Conservation (phyloP, 2,113 vertebrate species). For the Elephas maximus region DNA sequence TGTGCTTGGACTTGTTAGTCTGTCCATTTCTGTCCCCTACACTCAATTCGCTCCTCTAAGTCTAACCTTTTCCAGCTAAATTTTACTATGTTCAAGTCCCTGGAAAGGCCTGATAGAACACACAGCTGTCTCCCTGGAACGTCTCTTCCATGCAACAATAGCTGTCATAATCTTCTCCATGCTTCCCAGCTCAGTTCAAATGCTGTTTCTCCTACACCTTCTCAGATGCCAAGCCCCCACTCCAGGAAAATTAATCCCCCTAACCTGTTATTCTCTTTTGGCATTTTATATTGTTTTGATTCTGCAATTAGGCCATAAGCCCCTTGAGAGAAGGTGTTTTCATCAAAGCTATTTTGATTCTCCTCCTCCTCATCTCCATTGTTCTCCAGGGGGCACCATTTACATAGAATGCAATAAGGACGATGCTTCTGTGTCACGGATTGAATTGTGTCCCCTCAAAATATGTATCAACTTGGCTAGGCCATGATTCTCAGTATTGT, state of each 20-base stretch:
- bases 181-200: neutral
- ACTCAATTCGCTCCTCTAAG: neutral
- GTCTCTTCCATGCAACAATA: neutral
- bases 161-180: neutral
- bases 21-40: neutral
- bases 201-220: neutral
- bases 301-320: neutral
- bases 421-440: neutral
- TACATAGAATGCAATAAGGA: neutral
- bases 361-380: neutral
- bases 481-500: too few relatives aligned
- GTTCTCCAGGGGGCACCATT: neutral
- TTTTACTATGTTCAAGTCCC: neutral
- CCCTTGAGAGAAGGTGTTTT: neutral
- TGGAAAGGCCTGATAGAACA: neutral
- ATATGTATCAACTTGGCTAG: too few relatives aligned
- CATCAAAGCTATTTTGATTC: neutral
- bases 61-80: neutral
- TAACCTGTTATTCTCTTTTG: neutral
- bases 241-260: neutral
- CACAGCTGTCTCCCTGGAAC: neutral
- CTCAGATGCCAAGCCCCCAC: neutral
- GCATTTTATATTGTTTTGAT: neutral
- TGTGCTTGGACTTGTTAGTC: neutral
- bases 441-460: too few relatives aligned